Evolutionary conservation across 2,797 vertebrate genomes (phyloP), one percentile per base, ranked within the genome.

Genomic region (Phoebastria nigripes): DNA sequence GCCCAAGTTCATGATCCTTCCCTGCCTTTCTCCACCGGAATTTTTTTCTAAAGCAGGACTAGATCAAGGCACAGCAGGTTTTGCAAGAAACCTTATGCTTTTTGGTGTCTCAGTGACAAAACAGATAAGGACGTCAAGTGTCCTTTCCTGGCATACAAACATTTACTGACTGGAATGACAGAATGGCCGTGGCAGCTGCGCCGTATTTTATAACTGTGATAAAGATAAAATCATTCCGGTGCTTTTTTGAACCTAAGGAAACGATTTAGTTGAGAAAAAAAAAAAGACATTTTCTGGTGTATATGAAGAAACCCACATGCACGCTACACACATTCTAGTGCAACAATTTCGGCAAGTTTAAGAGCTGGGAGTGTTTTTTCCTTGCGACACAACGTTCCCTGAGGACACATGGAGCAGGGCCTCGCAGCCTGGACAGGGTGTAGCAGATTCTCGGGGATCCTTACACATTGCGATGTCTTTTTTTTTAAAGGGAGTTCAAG

Each of bases 341-440:
- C 31, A 73, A 37, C 16, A 35, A 17, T 66, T 82, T 44, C 2
- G 11, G 29, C 41, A 73, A 25, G 11, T 6, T 83, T 54, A 66
- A 87, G 58, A 61, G 15, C 19, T 82, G 63, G 10, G 28, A 52
- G 3, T 16, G 2, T 89, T 84, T 91, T 84, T 62, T 63, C 54
- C 33, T 52, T 49, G 29, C 0, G 3, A 2, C 9, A 26, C 1
- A 1, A 0, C 0, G 0, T 37, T 87, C 47, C 33, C 19, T 39
- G 28, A 31, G 35, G 51, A n/a, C 15, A 17, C 0, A 1, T 0
- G 3, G 24, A 71, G 28, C 17, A 63, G 59, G 18, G 26, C 15
- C 41, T 46, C 0, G 1, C 29, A 35, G 16, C 16, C 6, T 42
- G 55, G n/a, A 14, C 2, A 63, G 28, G 19, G 21, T 77, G 21